phyloP scores from a whole-genome alignment of 2,797 vertebrate species.

The Nannoperca australis region DNA sequence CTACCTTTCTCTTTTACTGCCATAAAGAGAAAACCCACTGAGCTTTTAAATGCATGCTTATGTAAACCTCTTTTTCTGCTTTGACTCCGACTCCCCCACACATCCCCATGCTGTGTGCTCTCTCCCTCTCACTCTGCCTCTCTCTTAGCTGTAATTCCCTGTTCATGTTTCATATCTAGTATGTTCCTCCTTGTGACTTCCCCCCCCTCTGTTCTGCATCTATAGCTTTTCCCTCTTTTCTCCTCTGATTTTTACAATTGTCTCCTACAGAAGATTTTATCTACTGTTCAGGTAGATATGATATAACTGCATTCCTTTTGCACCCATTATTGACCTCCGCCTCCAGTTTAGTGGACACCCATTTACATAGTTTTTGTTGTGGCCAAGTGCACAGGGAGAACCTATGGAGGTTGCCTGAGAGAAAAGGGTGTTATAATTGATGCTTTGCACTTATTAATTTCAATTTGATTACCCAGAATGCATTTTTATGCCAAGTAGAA shows the following conservation, averaged over 20 bases:
- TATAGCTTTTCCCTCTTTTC: background rate
- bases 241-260: background rate
- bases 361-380: conserved; percentile 25
- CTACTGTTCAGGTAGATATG: background rate
- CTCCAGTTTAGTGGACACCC: conserved; percentile 24
- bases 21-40: conserved; percentile 59
- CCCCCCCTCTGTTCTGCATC: conserved; percentile 8
- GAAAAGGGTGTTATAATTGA: conserved; percentile 2
- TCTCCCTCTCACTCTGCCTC: background rate
- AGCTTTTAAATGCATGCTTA: conserved; percentile 64
- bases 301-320: conserved; percentile 19
- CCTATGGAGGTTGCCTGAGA: conserved; percentile 1
- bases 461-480: conserved; percentile 6
- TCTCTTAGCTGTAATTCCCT: conserved; percentile 19
- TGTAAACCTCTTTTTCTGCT: conserved; percentile 58
- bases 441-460: conserved; percentile 20
- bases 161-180: conserved; percentile 17
- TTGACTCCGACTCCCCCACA: conserved; percentile 66
- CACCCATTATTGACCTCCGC: background rate
- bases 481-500: background rate
- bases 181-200: conserved; percentile 19
- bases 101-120: conserved; percentile 12
- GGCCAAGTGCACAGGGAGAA: background rate
- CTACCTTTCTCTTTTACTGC: conserved; percentile 29
- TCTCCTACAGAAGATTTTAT: background rate